Conservation (phyloP, 2,888 invertebrate genomes). For the Sericinus montela region DNA sequence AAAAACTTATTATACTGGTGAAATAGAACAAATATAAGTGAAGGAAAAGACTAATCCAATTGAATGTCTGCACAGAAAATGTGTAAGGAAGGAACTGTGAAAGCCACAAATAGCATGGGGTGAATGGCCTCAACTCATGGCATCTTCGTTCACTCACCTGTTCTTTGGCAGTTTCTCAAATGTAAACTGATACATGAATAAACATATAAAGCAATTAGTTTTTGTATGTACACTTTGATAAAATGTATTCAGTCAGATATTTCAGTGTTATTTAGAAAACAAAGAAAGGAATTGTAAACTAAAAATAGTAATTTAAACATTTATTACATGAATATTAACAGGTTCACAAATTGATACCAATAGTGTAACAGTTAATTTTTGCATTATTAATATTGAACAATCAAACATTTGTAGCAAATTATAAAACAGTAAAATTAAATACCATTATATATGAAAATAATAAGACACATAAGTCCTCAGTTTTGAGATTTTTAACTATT, state of each 20-base stretch:
- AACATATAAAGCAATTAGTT: conserved; percentile 5
- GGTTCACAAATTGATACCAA: conserved; percentile 11
- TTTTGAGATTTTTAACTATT: neutral
- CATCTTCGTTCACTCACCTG: conserved; percentile 65
- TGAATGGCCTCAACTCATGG: conserved; percentile 47
- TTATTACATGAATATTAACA: conserved; percentile 10
- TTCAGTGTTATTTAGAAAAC: no score
- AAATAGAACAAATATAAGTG: neutral
- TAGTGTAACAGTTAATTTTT: conserved; percentile 12
- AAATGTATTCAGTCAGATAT: no score
- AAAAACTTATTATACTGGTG: no score
- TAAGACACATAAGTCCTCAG: neutral
- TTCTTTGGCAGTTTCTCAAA: conserved; percentile 53
- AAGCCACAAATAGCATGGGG: conserved; percentile 59
- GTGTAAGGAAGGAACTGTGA: conserved; percentile 45
- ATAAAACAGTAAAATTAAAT: conserved; percentile 6
- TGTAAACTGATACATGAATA: conserved; percentile 53
- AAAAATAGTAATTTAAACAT: conserved; percentile 8
- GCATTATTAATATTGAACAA: conserved; percentile 17
- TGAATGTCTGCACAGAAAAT: conserved; percentile 1
- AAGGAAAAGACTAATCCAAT: neutral
- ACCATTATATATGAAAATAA: conserved; percentile 2
- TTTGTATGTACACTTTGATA: neutral
- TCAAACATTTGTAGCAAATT: conserved; percentile 11
- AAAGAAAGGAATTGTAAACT: no score